Base-by-base conservation (phyloP, 92 coral and sea anemone genomes). In the Porites lobata region DNA sequence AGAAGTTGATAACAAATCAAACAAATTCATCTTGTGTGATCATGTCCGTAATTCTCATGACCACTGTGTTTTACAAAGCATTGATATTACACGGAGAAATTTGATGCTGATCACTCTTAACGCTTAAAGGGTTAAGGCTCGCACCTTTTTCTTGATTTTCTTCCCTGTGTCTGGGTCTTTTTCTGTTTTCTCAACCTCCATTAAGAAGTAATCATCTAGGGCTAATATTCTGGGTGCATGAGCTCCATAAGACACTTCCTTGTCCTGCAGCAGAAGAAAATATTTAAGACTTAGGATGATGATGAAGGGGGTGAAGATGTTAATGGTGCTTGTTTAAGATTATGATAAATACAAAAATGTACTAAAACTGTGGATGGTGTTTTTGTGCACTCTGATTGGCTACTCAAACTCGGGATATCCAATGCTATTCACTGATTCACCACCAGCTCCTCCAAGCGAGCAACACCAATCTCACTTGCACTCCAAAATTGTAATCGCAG, bases 91-190 rank as follows among this genome's bases (percentile, higher is more conserved):
- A 29, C 2, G 32, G 32, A 29, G 32, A 29, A 29, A 29, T 29
- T 29, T 1, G 0, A 29, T 29, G 6, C 47, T 38, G 6, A 38
- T 38, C 47, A 38, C 61, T 2, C 61, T 2, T 56, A 10, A 0
- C 0, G 13, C 4, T 8, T 18, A 50, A 17, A 3, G 12, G 52
- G 13, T 22, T 21, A 11, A 13, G 7, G n/a, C 3, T n/a, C 84
- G 18, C 63, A 94, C 99, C 98, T 98, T 98, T 61, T 89, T 96
- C 91, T 95, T 89, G 50, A 98, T 77, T 83, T 89, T 92, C 79
- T 94, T 96, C 1, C 99, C 99, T 7, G 98, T 95, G 9, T 98
- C 99, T 26, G 98, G 98, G 65, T 98, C 99, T 69, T 89, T 75
- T 65, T 95, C 99, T 9, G 89, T 68, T 68, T 95, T 96, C 85